A percentile compares a stretch with the other conserved stretches of the same genome.
phyloP scores from a whole-genome alignment of 2,888 invertebrate species.

The Lepidocyrtinus sp. region DNA sequence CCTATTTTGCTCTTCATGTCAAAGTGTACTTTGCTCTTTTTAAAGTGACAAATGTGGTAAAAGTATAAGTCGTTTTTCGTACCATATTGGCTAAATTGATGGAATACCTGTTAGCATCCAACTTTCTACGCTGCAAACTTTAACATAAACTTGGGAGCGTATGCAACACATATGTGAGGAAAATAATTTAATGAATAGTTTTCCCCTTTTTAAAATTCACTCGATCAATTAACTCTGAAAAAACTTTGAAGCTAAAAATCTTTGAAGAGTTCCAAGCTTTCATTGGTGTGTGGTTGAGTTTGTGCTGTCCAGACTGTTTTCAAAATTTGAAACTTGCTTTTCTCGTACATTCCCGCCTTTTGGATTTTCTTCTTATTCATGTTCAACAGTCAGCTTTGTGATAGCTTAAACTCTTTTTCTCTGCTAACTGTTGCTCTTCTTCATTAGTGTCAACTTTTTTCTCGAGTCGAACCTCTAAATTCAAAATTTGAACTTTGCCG shows the following conservation, averaged over 20 bases:
- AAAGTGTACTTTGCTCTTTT: neutral
- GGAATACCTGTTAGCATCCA: neutral
- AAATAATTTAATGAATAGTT: neutral
- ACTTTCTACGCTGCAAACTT: too few species aligned
- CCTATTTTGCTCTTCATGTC: neutral
- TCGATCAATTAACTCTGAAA: neutral
- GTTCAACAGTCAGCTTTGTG: neutral
- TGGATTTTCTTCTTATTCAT: slow-evolving; percentile 8
- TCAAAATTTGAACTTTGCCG: slow-evolving; percentile 2
- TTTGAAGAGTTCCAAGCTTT: too few species aligned
- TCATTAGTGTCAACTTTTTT: neutral
- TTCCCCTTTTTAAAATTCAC: neutral
- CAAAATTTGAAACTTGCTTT: too few species aligned
- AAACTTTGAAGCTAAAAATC: too few species aligned
- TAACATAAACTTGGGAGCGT: too few species aligned
- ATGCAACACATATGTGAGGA: neutral
- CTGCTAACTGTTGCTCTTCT: slow-evolving; percentile 1
- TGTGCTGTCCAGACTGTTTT: too few species aligned
- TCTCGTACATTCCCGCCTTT: neutral
- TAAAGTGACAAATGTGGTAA: neutral
- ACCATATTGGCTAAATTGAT: neutral
- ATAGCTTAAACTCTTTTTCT: neutral
- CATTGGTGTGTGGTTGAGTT: too few species aligned
- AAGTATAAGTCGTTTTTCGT: neutral
- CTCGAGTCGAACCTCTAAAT: neutral